Evolutionary conservation across 2,888 invertebrate genomes (phyloP).

Genomic region (Mimas tiliae): DNA sequence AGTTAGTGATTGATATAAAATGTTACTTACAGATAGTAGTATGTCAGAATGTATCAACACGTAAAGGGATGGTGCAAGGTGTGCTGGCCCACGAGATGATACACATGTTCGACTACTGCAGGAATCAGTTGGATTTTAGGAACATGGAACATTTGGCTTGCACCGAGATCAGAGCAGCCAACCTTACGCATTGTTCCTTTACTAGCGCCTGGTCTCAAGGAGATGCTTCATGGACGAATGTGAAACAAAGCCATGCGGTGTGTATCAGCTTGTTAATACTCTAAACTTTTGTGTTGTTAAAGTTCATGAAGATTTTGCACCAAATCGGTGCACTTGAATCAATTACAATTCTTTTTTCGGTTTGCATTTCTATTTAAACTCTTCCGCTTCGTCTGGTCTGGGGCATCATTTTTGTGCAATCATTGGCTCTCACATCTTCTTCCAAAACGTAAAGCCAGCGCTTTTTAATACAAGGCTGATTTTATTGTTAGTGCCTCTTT

Average conservation of each 20-base stretch:
- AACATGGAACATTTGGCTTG: constrained; percentile 97
- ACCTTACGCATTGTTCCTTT: constrained; percentile 96
- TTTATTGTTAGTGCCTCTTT: no score
- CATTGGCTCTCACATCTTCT: no score
- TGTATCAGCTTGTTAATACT: constrained; percentile 15
- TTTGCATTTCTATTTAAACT: no score
- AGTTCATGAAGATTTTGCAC: background rate
- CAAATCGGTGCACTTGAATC: background rate
- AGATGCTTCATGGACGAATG: constrained; percentile 88
- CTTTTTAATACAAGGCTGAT: no score
- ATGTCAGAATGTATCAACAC: constrained; percentile 93
- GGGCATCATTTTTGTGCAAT: no score
- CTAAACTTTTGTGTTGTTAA: background rate
- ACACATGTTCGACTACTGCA: constrained; percentile 98
- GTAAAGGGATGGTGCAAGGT: constrained; percentile 89
- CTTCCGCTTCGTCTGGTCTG: no score
- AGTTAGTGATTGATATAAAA: background rate
- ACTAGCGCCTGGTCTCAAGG: constrained; percentile 91
- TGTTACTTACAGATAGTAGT: constrained; percentile 89
- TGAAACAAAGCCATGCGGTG: constrained; percentile 92
- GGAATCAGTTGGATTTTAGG: constrained; percentile 93
- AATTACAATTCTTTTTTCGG: background rate
- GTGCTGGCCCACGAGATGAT: constrained; percentile 96
- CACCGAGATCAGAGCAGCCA: constrained; percentile 97
- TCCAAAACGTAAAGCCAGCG: no score